Evolutionary conservation across 1,140 invertebrate genomes (phyloP).

Genomic region (Drosophila pseudoananassae): DNA sequence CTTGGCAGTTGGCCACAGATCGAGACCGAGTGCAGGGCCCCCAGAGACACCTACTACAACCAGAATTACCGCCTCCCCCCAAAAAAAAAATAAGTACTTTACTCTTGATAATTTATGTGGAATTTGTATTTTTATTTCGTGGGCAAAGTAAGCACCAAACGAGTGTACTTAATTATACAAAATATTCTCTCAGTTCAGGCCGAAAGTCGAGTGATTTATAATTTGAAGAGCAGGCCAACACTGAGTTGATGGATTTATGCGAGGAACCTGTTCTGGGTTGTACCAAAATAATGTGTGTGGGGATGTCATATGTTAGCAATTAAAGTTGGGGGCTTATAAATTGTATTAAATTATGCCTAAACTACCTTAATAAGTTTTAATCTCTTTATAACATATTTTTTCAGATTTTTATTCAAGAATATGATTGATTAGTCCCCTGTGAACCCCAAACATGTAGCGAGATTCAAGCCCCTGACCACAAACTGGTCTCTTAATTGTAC

Average conservation of each 20-base stretch:
- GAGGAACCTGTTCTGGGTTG: constrained; percentile 17
- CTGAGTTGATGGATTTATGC: constrained; percentile 59
- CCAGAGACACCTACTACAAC: constrained; percentile 35
- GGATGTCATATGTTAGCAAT: constrained; percentile 11
- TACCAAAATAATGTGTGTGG: constrained; percentile 13
- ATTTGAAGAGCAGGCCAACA: constrained; percentile 19
- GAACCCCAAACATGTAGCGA: neutral
- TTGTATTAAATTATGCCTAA: neutral
- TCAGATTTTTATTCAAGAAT: too few species aligned
- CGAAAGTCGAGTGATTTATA: constrained; percentile 68
- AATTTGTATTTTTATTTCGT: constrained; percentile 35
- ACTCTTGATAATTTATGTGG: constrained; percentile 46
- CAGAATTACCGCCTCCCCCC: constrained; percentile 2
- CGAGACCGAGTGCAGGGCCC: constrained; percentile 51
- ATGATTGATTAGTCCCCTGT: constrained; percentile 1
- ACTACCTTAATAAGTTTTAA: too few species aligned
- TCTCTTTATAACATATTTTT: too few species aligned
- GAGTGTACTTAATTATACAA: constrained; percentile 73
- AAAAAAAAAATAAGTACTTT: too few species aligned
- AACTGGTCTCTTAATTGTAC: constrained; percentile 62
- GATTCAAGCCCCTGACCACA: constrained; percentile 27
- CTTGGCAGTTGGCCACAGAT: constrained; percentile 49
- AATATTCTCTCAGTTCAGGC: constrained; percentile 61
- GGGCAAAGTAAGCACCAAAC: constrained; percentile 27
- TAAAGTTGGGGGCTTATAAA: neutral